phyloP scores from a whole-genome alignment of 2,888 invertebrate species.

The Brachypalpus laphriformis region DNA sequence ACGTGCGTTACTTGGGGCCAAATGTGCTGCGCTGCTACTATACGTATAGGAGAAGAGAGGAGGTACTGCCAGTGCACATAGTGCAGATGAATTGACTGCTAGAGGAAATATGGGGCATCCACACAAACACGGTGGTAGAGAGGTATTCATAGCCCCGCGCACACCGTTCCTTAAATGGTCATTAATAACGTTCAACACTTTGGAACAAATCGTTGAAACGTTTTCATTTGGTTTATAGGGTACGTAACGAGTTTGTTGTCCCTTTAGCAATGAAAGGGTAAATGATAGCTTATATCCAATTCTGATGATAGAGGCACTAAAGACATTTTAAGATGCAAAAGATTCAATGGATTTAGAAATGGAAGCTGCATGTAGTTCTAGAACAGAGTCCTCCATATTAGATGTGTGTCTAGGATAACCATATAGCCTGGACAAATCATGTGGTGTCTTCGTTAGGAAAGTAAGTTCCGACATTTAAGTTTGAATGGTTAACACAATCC shows the following conservation, averaged over 20 bases:
- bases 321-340: too few relatives aligned
- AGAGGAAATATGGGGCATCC: not conserved
- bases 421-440: too few relatives aligned
- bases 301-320: too few relatives aligned
- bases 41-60: not conserved
- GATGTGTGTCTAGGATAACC: too few relatives aligned
- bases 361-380: too few relatives aligned
- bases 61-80: not conserved
- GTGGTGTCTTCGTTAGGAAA: too few relatives aligned
- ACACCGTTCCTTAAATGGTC: slow-evolving; percentile 21
- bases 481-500: too few relatives aligned
- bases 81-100: slow-evolving; percentile 2
- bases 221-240: not conserved
- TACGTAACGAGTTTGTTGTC: not conserved
- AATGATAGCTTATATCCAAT: too few relatives aligned
- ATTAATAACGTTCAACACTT: slow-evolving; percentile 55
- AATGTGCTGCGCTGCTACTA: not conserved
- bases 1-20: slow-evolving; percentile 58
- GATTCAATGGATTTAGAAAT: too few relatives aligned
- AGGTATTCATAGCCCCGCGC: not conserved
- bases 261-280: too few relatives aligned
- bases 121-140: not conserved
- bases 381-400: too few relatives aligned
- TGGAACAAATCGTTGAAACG: slow-evolving; percentile 22
- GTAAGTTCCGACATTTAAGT: too few relatives aligned